Conservation (phyloP, 1,140 invertebrate genomes). For the Zaprionus inermis region DNA sequence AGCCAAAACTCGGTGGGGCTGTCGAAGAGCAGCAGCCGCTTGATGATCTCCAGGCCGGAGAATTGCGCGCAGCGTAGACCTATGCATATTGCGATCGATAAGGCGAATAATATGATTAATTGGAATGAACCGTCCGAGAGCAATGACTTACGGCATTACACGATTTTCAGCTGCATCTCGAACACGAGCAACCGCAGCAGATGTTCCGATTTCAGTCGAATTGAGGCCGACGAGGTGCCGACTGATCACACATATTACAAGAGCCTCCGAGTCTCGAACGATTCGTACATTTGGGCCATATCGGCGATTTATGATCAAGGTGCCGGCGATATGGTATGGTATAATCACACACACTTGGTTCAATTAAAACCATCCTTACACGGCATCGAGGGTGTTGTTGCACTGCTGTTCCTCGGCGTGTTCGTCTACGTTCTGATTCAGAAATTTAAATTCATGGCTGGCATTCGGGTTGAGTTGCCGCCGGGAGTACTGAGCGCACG, state of each 20-base stretch:
- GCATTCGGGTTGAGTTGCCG: neutral
- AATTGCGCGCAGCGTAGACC: neutral
- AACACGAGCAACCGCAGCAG: neutral
- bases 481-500: neutral
- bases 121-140: neutral
- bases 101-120: neutral
- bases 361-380: neutral
- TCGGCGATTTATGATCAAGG: neutral
- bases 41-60: neutral
- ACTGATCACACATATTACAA: neutral
- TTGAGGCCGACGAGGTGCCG: neutral
- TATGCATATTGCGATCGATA: neutral
- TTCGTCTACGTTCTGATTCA: neutral
- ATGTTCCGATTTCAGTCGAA: neutral
- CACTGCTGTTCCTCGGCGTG: neutral
- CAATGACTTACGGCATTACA: neutral
- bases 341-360: neutral
- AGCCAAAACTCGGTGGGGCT: slow-evolving; percentile 1
- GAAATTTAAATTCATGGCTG: neutral
- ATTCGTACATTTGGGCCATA: neutral
- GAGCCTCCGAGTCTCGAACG: neutral
- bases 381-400: neutral
- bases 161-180: neutral
- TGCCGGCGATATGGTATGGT: neutral
- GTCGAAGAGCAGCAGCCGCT: neutral